A percentile compares a stretch with the other conserved stretches of the same genome.
Evolutionary conservation across 2,888 invertebrate species (phyloP).

Genomic region (Drosophila emarginata): DNA sequence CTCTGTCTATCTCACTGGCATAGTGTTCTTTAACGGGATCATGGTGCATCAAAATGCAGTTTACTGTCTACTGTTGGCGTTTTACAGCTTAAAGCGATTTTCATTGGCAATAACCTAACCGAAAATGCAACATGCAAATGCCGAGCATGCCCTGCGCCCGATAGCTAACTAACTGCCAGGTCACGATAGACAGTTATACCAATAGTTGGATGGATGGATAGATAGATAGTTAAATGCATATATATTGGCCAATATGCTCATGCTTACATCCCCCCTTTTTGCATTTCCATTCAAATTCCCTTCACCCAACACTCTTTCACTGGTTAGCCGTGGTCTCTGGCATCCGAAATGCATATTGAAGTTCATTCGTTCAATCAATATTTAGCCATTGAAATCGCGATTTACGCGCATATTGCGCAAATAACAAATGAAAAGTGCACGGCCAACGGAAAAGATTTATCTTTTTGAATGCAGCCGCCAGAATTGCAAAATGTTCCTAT

Average conservation of each 20-base stretch:
- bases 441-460: conserved; percentile 57
- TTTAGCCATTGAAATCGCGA: conserved; percentile 75
- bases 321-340: neutral
- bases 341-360: conserved; percentile 51
- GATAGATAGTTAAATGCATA: conserved; percentile 33
- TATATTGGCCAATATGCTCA: neutral
- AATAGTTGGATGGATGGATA: conserved; percentile 20
- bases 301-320: neutral
- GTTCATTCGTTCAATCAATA: conserved; percentile 73
- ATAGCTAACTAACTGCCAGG: conserved; percentile 63
- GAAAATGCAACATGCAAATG: conserved; percentile 47
- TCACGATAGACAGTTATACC: conserved; percentile 33
- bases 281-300: neutral
- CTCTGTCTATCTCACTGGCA: neutral
- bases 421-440: conserved; percentile 72
- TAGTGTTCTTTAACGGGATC: conserved; percentile 28
- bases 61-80: conserved; percentile 47
- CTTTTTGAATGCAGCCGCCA: conserved; percentile 38
- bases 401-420: conserved; percentile 76
- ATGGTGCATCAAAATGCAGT: conserved; percentile 53
- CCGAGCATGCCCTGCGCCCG: conserved; percentile 37
- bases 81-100: conserved; percentile 73
- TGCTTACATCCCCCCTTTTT: neutral
- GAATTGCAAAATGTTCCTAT: neutral
- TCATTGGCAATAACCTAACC: conserved; percentile 71